Evolutionary conservation across 2,113 vertebrate species (phyloP), one percentile per base, ranked within the genome.

Genomic region (Columba livia): DNA sequence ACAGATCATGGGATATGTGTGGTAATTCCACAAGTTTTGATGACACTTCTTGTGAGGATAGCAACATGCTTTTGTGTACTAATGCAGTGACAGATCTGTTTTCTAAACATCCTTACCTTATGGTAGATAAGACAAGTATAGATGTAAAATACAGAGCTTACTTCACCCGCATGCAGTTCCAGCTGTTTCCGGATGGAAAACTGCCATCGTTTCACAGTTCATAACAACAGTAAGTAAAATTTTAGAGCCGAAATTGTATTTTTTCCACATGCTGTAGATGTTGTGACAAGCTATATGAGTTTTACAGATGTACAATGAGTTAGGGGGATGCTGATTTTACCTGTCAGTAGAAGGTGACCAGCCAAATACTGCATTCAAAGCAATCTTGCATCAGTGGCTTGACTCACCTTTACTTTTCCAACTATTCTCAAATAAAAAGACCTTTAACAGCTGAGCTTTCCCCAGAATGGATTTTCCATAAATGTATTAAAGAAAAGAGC

Each of bases 211-310:
- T 94, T 92, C 85, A 92, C 77, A 90, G 88, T 88, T 90, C 72
- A 60, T 93, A 96, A 94, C 72, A 79, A 40, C 51, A 95, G 88
- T 64, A 28, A 83, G 77, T 93, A 88, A 96, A 94, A 71, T 56
- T 91, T 93, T 67, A 88, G 53, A 88, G 79, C 42, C 0, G 9
- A 83, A 90, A 74, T 62, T 44, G 34, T 67, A 9, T 85, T 96
- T 71, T 56, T 93, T 60, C 71, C 42, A 71, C 10, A 26, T 38
- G 34, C 69, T 90, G 75, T 80, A 70, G 64, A 34, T 38, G 12
- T 51, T 85, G 40, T 57, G 64, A 77, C 42, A 90, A 86, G 40
- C 29, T 90, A 67, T 34, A 9, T 14, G 57, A 94, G 51, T 58
- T 71, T 80, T 64, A 64, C 72, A 93, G 53, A 60, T 92, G 21